A percentile compares a stretch with the other conserved stretches of the same genome.
Evolutionary conservation across 2,888 invertebrate species (phyloP).

Genomic region (Entomobrya multifasciata): DNA sequence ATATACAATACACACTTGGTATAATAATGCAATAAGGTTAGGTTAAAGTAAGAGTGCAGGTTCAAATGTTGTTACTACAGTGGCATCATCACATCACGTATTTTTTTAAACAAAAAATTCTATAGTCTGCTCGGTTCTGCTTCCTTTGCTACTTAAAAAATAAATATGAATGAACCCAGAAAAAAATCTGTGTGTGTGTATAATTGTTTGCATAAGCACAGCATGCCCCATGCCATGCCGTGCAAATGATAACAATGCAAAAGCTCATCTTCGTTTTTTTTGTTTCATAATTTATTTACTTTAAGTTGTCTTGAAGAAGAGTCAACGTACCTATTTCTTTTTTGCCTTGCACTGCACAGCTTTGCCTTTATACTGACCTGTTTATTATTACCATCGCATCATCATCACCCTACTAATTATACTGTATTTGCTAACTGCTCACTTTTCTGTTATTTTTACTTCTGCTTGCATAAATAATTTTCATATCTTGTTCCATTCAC

Average conservation of each 20-base stretch:
- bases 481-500: conserved; percentile 1
- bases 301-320: no score
- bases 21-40: conserved; percentile 63
- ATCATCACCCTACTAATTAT: conserved; percentile 19
- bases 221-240: neutral
- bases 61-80: no score
- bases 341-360: neutral
- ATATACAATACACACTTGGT: neutral
- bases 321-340: no score
- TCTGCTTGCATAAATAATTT: no score
- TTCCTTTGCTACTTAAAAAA: neutral
- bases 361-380: conserved; percentile 6
- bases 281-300: no score
- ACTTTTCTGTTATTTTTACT: no score
- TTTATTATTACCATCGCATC: conserved; percentile 35
- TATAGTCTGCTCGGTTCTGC: neutral
- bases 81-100: conserved; percentile 12
- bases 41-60: conserved; percentile 47
- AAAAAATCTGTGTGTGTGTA: no score
- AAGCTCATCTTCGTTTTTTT: conserved; percentile 32
- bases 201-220: no score
- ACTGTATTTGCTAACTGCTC: neutral
- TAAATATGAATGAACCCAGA: conserved; percentile 16
- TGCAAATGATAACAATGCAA: neutral
- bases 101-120: no score